A percentile compares a stretch with the other conserved stretches of the same genome.
These are phyloP conservation scores for Heloderma charlesbogerti DNA, from an alignment of 2,113 vertebrate genomes.

Conservation along the genomic window DNA sequence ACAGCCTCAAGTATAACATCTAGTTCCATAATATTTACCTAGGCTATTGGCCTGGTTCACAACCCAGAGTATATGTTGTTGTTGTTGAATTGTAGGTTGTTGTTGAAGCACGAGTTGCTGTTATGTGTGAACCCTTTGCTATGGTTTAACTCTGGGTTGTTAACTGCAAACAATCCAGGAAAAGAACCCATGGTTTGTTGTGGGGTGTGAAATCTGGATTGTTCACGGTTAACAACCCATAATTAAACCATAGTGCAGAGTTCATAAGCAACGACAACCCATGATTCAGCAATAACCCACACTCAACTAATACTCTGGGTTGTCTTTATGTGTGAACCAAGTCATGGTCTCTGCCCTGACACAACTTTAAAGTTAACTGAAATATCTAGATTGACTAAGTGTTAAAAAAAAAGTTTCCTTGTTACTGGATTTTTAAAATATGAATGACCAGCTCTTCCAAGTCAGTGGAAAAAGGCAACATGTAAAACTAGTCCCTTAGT, in stretches of 20 bases:
- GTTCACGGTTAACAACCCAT: no score
- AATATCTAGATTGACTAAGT: neutral
- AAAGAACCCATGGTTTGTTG: no score
- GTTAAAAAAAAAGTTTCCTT: neutral
- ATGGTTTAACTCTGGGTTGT: no score
- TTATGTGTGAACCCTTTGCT: no score
- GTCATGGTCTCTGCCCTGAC: neutral
- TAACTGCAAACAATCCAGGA: no score
- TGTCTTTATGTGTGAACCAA: no score
- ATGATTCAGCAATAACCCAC: no score
- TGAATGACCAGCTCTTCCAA: neutral
- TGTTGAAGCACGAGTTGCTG: neutral
- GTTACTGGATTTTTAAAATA: neutral
- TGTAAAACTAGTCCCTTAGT: neutral
- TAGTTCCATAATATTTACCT: neutral
- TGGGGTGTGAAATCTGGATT: no score
- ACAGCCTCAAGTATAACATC: neutral
- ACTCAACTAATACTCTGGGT: no score
- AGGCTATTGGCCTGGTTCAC: neutral
- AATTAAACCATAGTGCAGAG: no score
- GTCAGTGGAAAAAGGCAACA: neutral
- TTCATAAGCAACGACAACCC: no score
- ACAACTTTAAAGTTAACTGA: constrained; percentile 16
- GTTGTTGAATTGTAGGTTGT: no score
- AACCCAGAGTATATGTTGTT: neutral